Evolutionary conservation across 2,113 vertebrate genomes (phyloP), one percentile per base, ranked within the genome.

Genomic region (Chauna torquata): DNA sequence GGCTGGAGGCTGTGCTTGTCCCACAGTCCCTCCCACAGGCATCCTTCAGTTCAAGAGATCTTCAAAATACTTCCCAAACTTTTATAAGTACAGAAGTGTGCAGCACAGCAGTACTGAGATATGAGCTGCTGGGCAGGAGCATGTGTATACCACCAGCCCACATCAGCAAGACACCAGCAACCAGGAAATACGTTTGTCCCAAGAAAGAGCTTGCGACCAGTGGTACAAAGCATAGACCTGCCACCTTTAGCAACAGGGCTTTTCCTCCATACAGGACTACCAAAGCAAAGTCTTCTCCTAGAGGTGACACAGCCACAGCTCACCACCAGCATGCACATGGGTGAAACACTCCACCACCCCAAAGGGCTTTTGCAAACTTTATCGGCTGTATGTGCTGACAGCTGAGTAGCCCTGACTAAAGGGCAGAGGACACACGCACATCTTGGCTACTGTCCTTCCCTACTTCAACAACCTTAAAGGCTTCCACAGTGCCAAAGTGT

Each of bases 201-300:
- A 36, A 23, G 62, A 58, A 74, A 82, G 11, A 64, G 15, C 12
- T 85, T 16, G 34, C 38, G 16, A 16, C 8, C 25, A 50, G 4
- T 12, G 11, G 15, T 52, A 9, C 30, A 77, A 77, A 82, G 16
- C 8, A 88, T 11, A 84, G 38, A 65, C 8, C 25, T 62, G 30
- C 10, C 16, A 4, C 22, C 5, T 1, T 28, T 70, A 66, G 30
- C 11, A 40, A 6, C 1, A 1, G 7, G 44, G 6, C 11, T 49
- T 15, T 64, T 24, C 10, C 20, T 92, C 4, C 8, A 7, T 4
- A 7, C 9, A 50, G 40, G 8, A 68, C 4, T 8, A 65, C 18
- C 8, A 25, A 3, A 9, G 40, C 72, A 68, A 47, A 65, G 13
- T 9, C 18, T 71, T 77, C 58, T 61, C 25, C 44, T 30, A 38